Evolutionary conservation across 30 jellyfish, hydroid and myxozoan genomes (phyloP), one percentile per base, ranked within the genome.

Genomic region (Catostylus mosaicus): DNA sequence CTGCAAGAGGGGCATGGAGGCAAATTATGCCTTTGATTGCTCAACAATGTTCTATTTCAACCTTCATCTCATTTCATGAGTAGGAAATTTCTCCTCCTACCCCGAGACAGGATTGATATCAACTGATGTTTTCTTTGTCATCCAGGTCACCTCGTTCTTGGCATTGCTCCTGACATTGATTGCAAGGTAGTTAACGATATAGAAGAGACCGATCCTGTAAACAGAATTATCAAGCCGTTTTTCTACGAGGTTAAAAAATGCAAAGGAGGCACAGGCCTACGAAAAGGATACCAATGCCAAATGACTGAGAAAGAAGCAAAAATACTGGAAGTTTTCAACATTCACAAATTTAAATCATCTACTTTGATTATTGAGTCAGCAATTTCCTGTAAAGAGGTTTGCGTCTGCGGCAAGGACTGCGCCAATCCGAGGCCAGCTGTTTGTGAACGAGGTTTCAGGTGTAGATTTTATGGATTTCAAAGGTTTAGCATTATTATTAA

Each of bases 371-470:
- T 16, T 22, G 54, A 40, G 35, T 45, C 84, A 24, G 84, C 84
- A n/a, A 48, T 52, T 20, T 18, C 30, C 3, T 73, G 84, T 47
- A 23, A 45, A 19, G 84, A 73, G 45, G 72, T 45, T 22, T 73
- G 84, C 40, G 84, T 73, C 19, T 73, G 84, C 27, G 34, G 56
- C 22, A 27, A 71, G 27, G 8, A 27, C 14, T 73, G 84, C 84
- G 26, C 5, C 1, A 31, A 43, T 38, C 73, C 73, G 26, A 46
- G 45, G 19, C 40, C 54, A 20, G 84, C 52, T 6, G 10, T 5
- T 14, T 73, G 84, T 48, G 72, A 19, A 12, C 24, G 34, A 8
- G 73, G 73, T 3, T 19, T 45, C 33, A 70, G 82, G 82, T 70
- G 31, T 14, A 40, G 7, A 40, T 40, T 40, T 40, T 5, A 40